Evolutionary conservation across 2,797 vertebrate genomes (phyloP).

Genomic region (Cossypha polioptera): DNA sequence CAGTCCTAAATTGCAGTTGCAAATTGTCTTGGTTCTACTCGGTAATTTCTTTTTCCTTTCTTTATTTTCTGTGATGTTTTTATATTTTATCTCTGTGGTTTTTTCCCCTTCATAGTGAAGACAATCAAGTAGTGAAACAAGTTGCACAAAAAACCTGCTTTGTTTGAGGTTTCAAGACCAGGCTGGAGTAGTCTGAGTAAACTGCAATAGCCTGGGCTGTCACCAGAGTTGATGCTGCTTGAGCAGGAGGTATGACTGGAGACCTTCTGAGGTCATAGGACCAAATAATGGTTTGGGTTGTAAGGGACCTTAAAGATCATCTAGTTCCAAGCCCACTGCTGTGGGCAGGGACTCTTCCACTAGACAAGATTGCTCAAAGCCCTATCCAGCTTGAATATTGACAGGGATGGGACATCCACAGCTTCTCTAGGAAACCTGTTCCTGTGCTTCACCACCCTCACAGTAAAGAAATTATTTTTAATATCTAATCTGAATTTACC

Average conservation of each 20-base stretch:
- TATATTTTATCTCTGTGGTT: fast-evolving
- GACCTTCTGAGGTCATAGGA: not conserved
- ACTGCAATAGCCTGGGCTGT: not conserved
- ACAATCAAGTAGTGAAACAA: not conserved
- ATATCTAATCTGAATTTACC: not conserved
- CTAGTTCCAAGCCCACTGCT: not conserved
- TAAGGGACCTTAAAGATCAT: not conserved
- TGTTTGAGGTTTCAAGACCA: not conserved
- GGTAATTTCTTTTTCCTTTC: not conserved
- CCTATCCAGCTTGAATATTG: not conserved
- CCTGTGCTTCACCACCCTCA: not conserved
- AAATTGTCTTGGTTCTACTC: not conserved
- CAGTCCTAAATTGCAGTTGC: not conserved
- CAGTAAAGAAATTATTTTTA: not conserved
- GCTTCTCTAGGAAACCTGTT: not conserved
- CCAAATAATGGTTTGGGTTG: not conserved
- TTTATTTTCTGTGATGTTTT: not conserved
- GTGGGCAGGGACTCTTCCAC: not conserved
- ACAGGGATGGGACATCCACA: not conserved
- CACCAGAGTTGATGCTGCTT: not conserved
- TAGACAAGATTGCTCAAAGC: not conserved
- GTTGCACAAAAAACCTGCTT: not conserved
- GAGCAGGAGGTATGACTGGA: not conserved
- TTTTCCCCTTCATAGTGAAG: fast-evolving
- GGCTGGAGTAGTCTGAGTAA: not conserved